Percentiles rank a stretch among this genome's conserved stretches.
Conservation (phyloP, 1,140 invertebrate genomes). For the Acromyrmex charruanus region DNA sequence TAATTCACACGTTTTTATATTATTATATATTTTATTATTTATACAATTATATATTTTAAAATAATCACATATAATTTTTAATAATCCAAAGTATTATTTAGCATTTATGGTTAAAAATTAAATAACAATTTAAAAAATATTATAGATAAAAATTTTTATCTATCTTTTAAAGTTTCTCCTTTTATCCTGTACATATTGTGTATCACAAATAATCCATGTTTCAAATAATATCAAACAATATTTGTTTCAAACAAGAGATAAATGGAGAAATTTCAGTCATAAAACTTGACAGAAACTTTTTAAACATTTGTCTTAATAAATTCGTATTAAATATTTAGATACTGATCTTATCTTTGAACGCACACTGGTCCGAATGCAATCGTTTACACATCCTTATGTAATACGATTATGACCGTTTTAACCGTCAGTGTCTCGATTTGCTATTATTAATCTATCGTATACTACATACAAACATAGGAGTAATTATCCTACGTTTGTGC, state of each 20-base stretch:
- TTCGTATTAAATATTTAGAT: constrained; percentile 28
- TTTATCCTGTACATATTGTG: background rate
- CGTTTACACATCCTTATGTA: constrained; percentile 1
- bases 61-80: constrained; percentile 3
- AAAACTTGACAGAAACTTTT: constrained; percentile 32
- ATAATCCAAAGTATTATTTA: background rate
- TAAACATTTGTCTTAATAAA: constrained; percentile 42
- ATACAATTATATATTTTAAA: background rate
- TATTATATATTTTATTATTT: background rate
- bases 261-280: background rate
- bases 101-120: no score
- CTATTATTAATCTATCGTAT: constrained; percentile 32
- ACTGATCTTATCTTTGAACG: constrained; percentile 3
- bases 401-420: constrained; percentile 6
- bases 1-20: background rate
- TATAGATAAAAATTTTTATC: background rate
- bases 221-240: no score
- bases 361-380: constrained; percentile 29
- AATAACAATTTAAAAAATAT: constrained; percentile 13
- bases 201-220: background rate
- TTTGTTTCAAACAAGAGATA: constrained; percentile 1
- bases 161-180: background rate
- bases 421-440: constrained; percentile 30
- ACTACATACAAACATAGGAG: constrained; percentile 63
- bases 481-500: constrained; percentile 49